Base-by-base conservation (phyloP, 2,888 invertebrate genomes). In the Tipula lateralis region DNA sequence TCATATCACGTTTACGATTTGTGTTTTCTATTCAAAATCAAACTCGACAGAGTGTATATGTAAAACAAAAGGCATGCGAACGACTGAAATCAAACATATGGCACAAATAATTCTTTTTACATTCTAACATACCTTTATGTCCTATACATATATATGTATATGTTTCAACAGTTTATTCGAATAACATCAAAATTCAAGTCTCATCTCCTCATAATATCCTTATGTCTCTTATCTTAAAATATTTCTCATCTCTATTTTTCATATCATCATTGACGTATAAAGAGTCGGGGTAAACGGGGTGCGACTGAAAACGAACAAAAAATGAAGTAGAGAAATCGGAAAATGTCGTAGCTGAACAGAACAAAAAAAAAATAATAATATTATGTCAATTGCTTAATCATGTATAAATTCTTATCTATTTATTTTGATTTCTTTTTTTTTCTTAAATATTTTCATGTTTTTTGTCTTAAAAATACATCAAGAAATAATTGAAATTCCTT, bases 371-470 rank as follows among this genome's bases (percentile, higher is more conserved):
- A 50, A 24, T 24, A 24, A 66, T 66, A 24, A 19, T 66, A 66
- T 66, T 66, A 66, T 66, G 66, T 66, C 66, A 66, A 66, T 66
- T 66, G 66, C 66, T 66, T 66, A 66, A 66, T 66, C 66, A 66
- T 66, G 66, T 66, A 66, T 66, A 66, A 66, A 66, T 66, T 66
- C 66, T 66, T 66, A 66, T 66, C 66, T 66, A 66, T 66, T 66
- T 66, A 66, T 66, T 66, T 66, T 24, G 66, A 66, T 66, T 66
- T 66, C 24, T 24, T 24, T 24, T 66, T 66, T 66, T 39, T 66
- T 50, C 9, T 19, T 19, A 24, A 66, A 66, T 66, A 12, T 66
- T 66, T 66, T 24, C 66, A 66, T 66, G 66, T 66, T 66, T 66
- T n/a, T 66, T 66, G 66, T 24, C 66, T 66, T 66, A 66, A 66